Evolutionary conservation across 1,140 invertebrate genomes (phyloP).

Genomic region (Drosophila truncata): DNA sequence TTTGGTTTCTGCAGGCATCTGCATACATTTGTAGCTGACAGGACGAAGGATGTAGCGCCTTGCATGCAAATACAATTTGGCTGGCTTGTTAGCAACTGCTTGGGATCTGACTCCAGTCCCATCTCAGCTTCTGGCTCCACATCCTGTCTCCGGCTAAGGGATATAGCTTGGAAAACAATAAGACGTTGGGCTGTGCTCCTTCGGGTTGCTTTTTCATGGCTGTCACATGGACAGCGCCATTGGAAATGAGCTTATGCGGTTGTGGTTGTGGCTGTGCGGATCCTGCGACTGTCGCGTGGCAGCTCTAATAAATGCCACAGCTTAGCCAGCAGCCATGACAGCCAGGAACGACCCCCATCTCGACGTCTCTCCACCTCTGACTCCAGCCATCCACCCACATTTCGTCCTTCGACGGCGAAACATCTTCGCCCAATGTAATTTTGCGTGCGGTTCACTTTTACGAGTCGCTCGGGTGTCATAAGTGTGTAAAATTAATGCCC

Average conservation of each 20-base stretch:
- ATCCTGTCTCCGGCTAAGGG: slow-evolving; percentile 24
- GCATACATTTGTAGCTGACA: slow-evolving; percentile 80
- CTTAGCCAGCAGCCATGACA: slow-evolving; percentile 61
- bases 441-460: slow-evolving; percentile 76
- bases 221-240: slow-evolving; percentile 76
- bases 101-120: slow-evolving; percentile 3
- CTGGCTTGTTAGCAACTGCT: slow-evolving; percentile 70
- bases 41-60: slow-evolving; percentile 70
- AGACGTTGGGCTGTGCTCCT: slow-evolving; percentile 45
- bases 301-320: slow-evolving; percentile 80
- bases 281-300: slow-evolving; percentile 64
- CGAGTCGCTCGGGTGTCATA: slow-evolving; percentile 77
- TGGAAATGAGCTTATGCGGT: slow-evolving; percentile 78
- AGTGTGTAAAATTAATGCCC: slow-evolving; percentile 79
- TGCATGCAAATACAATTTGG: slow-evolving; percentile 83
- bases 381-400: neutral
- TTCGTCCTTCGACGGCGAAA: slow-evolving; percentile 19
- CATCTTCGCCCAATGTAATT: slow-evolving; percentile 69
- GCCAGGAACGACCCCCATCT: slow-evolving; percentile 10
- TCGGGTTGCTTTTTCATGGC: slow-evolving; percentile 34
- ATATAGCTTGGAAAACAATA: slow-evolving; percentile 66
- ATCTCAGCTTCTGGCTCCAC: slow-evolving; percentile 1
- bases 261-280: slow-evolving; percentile 53
- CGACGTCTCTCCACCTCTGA: neutral
- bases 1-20: slow-evolving; percentile 74